These are phyloP conservation scores for Paramisgurnus dabryanus DNA, from an alignment of 2,113 vertebrate species.

Conservation along the genomic window DNA sequence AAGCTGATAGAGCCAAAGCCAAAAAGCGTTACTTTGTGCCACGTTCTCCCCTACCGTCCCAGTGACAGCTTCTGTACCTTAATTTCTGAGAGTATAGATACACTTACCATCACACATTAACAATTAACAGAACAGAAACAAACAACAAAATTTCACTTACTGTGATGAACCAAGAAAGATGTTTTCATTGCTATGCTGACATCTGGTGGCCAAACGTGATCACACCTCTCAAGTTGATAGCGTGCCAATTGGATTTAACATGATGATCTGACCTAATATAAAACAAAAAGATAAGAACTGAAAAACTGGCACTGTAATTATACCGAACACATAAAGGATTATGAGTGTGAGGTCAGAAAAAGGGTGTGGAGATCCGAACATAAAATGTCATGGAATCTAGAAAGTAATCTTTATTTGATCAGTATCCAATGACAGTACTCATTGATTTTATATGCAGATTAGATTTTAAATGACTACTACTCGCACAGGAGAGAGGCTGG, in stretches of 20 bases:
- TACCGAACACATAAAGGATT: not conserved
- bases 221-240: not conserved
- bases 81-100: too few relatives aligned
- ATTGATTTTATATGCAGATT: constrained; percentile 48
- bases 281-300: not conserved
- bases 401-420: constrained; percentile 1
- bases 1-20: too few relatives aligned
- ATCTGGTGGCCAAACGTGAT: constrained; percentile 47
- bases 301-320: not conserved
- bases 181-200: constrained; percentile 40
- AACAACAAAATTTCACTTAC: not conserved
- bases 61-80: too few relatives aligned
- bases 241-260: too few relatives aligned
- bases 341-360: too few relatives aligned
- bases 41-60: too few relatives aligned
- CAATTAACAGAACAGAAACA: not conserved
- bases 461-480: constrained; percentile 61
- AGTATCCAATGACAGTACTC: not conserved
- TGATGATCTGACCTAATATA: not conserved
- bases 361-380: not conserved
- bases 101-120: not conserved
- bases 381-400: not conserved
- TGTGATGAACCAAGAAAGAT: not conserved
- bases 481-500: constrained; percentile 20
- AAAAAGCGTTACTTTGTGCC: too few relatives aligned